Percentiles rank a stretch among this genome's conserved stretches.
These are phyloP conservation scores for Tuta absoluta DNA, from an alignment of 2,888 invertebrate genomes.

Conservation along the genomic window DNA sequence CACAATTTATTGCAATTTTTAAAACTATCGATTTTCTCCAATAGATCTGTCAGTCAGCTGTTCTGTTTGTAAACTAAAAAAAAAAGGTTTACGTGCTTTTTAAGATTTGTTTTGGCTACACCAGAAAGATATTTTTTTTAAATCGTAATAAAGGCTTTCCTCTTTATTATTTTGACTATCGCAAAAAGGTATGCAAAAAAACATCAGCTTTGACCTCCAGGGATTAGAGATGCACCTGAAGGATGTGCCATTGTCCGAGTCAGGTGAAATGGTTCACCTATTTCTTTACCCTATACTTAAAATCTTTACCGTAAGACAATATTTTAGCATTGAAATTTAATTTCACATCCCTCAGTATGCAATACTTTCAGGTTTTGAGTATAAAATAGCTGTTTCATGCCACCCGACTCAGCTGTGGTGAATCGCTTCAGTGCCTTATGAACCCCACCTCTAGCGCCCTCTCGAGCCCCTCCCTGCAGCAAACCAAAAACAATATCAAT, in stretches of 20 bases:
- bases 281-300: neutral
- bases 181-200: neutral
- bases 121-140: neutral
- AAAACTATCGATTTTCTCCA: slow-evolving; percentile 12
- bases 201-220: neutral
- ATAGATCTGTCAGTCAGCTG: slow-evolving; percentile 14
- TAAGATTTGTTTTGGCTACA: neutral
- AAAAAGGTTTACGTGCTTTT: slow-evolving; percentile 7
- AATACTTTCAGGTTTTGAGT: neutral
- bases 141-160: neutral
- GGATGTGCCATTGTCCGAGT: neutral
- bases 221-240: neutral
- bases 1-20: neutral
- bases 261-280: neutral
- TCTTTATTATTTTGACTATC: neutral
- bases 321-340: too few relatives aligned
- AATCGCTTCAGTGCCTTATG: neutral
- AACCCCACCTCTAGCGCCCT: slow-evolving; percentile 26
- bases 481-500: slow-evolving; percentile 42
- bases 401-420: neutral
- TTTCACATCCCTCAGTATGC: too few relatives aligned
- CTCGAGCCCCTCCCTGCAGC: slow-evolving; percentile 31
- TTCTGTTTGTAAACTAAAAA: slow-evolving; percentile 16
- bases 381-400: neutral
- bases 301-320: too few relatives aligned